Conservation (phyloP, 2,888 invertebrate species). For the Subacronicta megacephala region DNA sequence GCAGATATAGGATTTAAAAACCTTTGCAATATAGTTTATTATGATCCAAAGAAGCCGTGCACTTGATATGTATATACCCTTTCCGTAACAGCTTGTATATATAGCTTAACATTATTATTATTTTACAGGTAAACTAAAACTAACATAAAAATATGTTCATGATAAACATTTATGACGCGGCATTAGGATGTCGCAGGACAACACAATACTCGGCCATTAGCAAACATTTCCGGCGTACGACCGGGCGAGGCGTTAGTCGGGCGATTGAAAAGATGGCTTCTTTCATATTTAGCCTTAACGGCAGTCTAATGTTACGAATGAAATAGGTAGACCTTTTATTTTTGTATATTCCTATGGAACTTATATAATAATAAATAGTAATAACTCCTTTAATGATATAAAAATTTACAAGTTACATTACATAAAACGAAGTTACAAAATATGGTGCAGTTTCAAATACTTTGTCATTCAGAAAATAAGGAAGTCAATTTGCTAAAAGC, state of each 20-base stretch:
- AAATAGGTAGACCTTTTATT: neutral
- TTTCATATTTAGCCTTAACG: conserved; percentile 4
- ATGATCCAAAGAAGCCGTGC: too few species aligned
- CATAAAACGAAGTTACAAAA: neutral
- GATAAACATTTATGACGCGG: conserved; percentile 5
- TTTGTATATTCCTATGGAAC: neutral
- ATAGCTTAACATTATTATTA: neutral
- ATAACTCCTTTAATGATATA: too few species aligned
- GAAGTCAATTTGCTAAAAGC: conserved; percentile 24
- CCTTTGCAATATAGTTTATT: too few species aligned
- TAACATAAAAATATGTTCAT: neutral
- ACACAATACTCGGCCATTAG: conserved; percentile 18
- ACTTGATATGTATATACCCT: too few species aligned
- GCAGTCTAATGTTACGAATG: neutral
- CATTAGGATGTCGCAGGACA: conserved; percentile 1
- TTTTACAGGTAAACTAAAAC: neutral
- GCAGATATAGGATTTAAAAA: too few species aligned
- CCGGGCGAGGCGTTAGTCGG: neutral
- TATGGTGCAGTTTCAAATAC: neutral
- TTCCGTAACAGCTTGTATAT: too few species aligned
- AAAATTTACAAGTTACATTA: neutral
- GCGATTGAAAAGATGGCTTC: conserved; percentile 20
- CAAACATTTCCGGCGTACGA: conserved; percentile 14
- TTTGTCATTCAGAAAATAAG: neutral
- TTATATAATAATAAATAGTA: too few species aligned